Base-by-base conservation (phyloP, 2,113 vertebrate genomes). In the Boulengeromyrus knoepffleri region DNA sequence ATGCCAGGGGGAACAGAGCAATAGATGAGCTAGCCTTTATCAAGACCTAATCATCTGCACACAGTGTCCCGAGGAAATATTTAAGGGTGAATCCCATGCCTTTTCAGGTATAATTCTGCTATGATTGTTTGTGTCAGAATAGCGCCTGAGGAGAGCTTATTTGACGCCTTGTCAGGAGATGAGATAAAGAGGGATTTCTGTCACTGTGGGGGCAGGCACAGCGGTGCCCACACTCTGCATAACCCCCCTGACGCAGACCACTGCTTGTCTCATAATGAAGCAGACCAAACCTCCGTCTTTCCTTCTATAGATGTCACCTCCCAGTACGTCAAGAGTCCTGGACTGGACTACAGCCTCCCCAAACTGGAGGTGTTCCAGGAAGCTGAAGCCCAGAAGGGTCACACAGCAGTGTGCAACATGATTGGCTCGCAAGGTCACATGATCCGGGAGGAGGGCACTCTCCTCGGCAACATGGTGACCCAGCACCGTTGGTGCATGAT, bases 271-370 rank as follows among this genome's bases (percentile, higher is more conserved):
- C 90, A 95, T 12, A 92, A 95, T 77, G 93, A 95, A 17, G 93
- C 96, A 92, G 95, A 97, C 94, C 95, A 95, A 87, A 95, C 93
- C 70, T 96, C 90, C 0, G 91, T 96, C 86, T 97, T 97, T 85
- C 95, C 95, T 0, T 96, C 92, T 74, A 92, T 96, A 91, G 97
- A 97, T 91, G 93, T 96, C 91, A 96, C 94, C 0, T 92, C 96
- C 1, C 93, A 97, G 90, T 95, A 96, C 93, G 90, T 95, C 85
- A 91, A 91, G 92, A 94, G 90, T 36, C 12, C 92, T 7, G 49
- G 39, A 27, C 24, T 1, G 15, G 45, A 47, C 24, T 58, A 21
- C 46, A 53, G 19, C 15, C 24, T 83, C 13, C 47, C 36, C 24
- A 80, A 39, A 42, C 70, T 45, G 49, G 89, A 31, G 17, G 31